Percentiles rank a stretch among this genome's conserved stretches.
Conservation (phyloP, 1,140 invertebrate genomes). For the Tachypleus tridentatus region DNA sequence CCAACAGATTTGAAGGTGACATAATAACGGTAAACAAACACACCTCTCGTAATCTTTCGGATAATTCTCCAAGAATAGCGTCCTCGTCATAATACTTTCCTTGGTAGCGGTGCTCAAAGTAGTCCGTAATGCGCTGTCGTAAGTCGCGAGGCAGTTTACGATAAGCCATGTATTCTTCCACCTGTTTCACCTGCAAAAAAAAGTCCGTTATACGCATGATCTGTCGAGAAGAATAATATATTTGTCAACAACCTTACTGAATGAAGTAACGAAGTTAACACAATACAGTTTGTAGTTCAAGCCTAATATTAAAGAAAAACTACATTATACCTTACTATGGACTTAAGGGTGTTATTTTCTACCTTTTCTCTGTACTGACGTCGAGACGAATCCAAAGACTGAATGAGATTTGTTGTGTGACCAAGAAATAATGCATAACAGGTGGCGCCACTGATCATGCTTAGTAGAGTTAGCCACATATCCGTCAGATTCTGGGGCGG, state of each 20-base stretch:
- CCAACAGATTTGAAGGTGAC: too few species aligned
- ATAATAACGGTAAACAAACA: background rate
- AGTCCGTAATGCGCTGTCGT: constrained; percentile 90
- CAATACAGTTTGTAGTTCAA: background rate
- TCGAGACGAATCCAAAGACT: constrained; percentile 93
- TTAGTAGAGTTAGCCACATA: constrained; percentile 97
- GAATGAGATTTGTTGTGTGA: constrained; percentile 96
- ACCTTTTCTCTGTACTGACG: constrained; percentile 97
- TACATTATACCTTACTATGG: constrained; percentile 1
- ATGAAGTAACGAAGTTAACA: too few species aligned
- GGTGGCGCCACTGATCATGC: constrained; percentile 94
- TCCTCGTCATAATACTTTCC: constrained; percentile 99
- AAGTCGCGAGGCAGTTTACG: constrained; percentile 89
- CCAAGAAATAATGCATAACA: constrained; percentile 97
- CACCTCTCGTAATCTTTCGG: constrained; percentile 88
- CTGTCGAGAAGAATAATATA: background rate
- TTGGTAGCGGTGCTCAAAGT: constrained; percentile 97
- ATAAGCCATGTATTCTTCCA: constrained; percentile 95
- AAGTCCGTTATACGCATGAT: constrained; percentile 5
- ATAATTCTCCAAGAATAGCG: constrained; percentile 87
- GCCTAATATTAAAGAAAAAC: too few species aligned
- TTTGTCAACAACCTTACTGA: too few species aligned
- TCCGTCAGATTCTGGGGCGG: constrained; percentile 94
- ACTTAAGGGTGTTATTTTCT: constrained; percentile 23
- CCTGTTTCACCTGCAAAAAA: constrained; percentile 81